Conservation (phyloP, 92 coral and sea anemone genomes). For the Palythoa grandiflora region DNA sequence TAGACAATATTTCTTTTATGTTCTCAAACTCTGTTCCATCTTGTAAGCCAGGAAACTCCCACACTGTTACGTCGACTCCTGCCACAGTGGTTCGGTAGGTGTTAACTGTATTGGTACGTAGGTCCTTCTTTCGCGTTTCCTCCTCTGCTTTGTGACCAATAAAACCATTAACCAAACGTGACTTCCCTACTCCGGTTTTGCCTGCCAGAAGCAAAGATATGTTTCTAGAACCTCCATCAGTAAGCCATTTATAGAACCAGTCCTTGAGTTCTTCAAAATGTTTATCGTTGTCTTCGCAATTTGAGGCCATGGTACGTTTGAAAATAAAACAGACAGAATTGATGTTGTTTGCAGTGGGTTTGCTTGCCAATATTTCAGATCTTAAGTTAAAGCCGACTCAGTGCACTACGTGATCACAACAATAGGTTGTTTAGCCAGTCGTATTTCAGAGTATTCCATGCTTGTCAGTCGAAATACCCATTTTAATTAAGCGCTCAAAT, state of each 20-base stretch:
- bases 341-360: too few species aligned
- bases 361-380: too few species aligned
- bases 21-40: conserved; percentile 42
- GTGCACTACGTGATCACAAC: background rate
- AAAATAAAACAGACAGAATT: too few species aligned
- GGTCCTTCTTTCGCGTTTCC: conserved; percentile 20
- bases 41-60: conserved; percentile 67
- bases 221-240: background rate
- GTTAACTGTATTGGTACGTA: background rate
- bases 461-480: too few species aligned
- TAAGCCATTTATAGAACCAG: background rate
- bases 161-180: conserved; percentile 52
- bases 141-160: conserved; percentile 40
- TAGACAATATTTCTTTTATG: conserved; percentile 17
- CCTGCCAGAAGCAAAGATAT: conserved; percentile 45
- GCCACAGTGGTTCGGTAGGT: background rate
- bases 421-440: background rate
- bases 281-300: background rate
- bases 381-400: background rate
- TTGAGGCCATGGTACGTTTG: background rate
- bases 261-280: background rate
- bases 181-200: conserved; percentile 67
- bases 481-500: too few species aligned
- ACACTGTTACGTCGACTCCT: conserved; percentile 20
- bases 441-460: background rate